Evolutionary conservation across 2,113 vertebrate genomes (phyloP).

Genomic region (Alaudala cheleensis): DNA sequence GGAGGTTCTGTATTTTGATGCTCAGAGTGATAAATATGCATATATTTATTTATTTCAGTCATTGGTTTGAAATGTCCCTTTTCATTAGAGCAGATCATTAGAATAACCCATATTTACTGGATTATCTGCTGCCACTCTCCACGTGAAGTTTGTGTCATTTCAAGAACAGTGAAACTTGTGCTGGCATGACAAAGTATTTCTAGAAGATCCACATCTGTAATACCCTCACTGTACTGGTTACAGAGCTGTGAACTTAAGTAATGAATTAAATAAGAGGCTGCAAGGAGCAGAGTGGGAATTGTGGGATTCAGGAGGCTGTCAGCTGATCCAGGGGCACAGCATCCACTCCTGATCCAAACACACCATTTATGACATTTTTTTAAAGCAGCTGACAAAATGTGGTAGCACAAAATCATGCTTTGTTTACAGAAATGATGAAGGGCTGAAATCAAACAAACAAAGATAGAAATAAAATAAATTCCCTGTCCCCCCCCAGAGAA

Average conservation of each 20-base stretch:
- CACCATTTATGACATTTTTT: too few species aligned
- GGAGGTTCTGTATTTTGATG: background rate
- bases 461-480: background rate
- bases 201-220: background rate
- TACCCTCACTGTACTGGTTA: background rate
- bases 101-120: background rate
- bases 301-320: background rate
- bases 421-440: background rate
- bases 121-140: background rate
- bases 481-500: background rate
- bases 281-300: background rate
- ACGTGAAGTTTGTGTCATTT: background rate
- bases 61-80: background rate
- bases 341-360: background rate
- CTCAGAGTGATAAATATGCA: background rate
- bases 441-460: background rate
- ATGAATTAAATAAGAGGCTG: background rate
- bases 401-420: background rate
- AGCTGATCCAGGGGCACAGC: background rate
- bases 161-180: background rate
- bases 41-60: background rate
- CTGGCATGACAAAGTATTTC: background rate
- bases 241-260: background rate
- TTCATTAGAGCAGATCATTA: background rate
- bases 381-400: background rate